Evolutionary conservation across 2,797 vertebrate species (phyloP), one percentile per base, ranked within the genome.

Genomic region (Columba guinea): DNA sequence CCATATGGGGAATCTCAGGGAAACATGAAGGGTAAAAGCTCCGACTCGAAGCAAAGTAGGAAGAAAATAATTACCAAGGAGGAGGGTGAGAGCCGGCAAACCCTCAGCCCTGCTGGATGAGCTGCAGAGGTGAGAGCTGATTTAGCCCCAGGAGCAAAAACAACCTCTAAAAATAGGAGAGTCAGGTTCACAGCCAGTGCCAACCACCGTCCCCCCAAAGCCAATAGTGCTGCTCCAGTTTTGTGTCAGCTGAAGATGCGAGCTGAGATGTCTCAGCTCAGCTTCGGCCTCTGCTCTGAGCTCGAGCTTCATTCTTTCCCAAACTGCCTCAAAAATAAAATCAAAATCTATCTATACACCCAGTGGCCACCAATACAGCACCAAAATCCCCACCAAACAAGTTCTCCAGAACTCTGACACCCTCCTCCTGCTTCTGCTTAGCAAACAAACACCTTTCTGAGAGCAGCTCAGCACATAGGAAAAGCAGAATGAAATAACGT

Each of bases 91-190:
- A 64, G 52, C 48, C 17, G 75, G 86, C 23, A 9, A 69, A 65
- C 12, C 3, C 30, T 56, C 14, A 2, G 76, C 44, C 5, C 77
- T 27, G 68, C 74, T 71, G 49, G 2, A 12, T 14, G 77, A 91
- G 58, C 63, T 3, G 4, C 5, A 52, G 4, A 95, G 93, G 89
- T 93, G 94, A 93, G 93, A 92, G n/a, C 89, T 87, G 78, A 55
- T 80, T 58, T 28, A 92, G 71, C 51, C 76, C 87, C 68, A 39
- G 82, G 79, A 92, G 82, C 78, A 80, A 80, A 87, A 92, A 30
- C 81, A 52, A 11, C 51, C 34, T 83, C 84, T 86, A 94, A 93
- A 95, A 95, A 92, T 68, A 96, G 92, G 26, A 79, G 46, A 68
- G 32, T 34, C 5, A 3, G 35, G 89, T 90, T 92, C 80, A 52